Conservation (phyloP, 1,140 invertebrate species). For the Bombus huntii region DNA sequence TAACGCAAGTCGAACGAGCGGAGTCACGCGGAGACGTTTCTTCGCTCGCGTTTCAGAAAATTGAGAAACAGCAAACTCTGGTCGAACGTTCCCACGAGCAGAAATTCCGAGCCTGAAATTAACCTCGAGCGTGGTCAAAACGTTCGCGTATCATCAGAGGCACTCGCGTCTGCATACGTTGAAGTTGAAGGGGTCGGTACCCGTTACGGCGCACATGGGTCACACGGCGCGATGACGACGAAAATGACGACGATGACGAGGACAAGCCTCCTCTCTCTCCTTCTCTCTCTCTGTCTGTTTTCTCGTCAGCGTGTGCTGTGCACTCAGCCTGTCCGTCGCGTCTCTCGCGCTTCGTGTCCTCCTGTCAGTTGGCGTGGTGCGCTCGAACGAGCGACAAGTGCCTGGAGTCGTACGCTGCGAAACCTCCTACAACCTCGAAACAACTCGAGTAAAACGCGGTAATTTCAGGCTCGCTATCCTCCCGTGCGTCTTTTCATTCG, state of each 20-base stretch:
- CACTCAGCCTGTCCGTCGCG: slow-evolving; percentile 6
- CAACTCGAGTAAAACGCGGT: neutral
- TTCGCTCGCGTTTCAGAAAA: neutral
- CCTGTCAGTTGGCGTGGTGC: slow-evolving; percentile 59
- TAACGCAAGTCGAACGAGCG: too few relatives aligned
- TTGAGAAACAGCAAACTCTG: neutral
- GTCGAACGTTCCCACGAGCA: slow-evolving; percentile 1
- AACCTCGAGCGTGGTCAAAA: neutral
- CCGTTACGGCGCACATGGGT: slow-evolving; percentile 59
- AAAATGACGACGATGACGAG: neutral
- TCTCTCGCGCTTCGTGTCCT: slow-evolving; percentile 15
- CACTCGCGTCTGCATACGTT: neutral
- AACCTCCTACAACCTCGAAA: neutral
- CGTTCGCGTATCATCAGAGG: slow-evolving; percentile 6
- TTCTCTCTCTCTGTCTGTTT: neutral
- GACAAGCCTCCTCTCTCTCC: neutral
- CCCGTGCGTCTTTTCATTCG: neutral
- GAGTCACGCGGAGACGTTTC: too few relatives aligned
- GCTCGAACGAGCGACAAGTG: slow-evolving; percentile 60
- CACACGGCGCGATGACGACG: slow-evolving; percentile 7
- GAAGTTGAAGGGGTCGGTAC: slow-evolving; percentile 42
- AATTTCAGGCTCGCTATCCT: neutral
- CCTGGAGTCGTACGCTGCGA: neutral
- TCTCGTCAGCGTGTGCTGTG: slow-evolving; percentile 23
- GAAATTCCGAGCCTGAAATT: neutral